A percentile compares a stretch with the other conserved stretches of the same genome.
These are phyloP conservation scores for Sycophaga agraensis DNA, from an alignment of 1,140 invertebrate species.

Conservation along the genomic window DNA sequence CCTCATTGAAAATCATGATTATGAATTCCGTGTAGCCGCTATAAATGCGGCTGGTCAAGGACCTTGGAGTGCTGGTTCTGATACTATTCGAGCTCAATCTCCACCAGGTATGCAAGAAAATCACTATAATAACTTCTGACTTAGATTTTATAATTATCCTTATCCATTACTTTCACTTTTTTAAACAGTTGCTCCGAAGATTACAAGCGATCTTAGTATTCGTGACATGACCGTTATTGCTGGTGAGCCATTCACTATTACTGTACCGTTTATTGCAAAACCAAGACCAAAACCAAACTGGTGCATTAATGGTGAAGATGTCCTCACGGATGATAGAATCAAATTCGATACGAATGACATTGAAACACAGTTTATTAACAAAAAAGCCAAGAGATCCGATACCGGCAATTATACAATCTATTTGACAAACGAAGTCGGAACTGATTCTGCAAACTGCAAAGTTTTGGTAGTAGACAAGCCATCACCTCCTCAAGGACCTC, in stretches of 20 bases:
- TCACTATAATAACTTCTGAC: constrained; percentile 1
- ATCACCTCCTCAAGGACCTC: constrained; percentile 82
- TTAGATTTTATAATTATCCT: background rate
- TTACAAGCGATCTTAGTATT: constrained; percentile 89
- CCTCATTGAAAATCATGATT: constrained; percentile 92
- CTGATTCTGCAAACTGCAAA: constrained; percentile 84
- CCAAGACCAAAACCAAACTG: constrained; percentile 86
- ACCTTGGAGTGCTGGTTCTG: constrained; percentile 86
- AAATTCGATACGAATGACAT: constrained; percentile 83
- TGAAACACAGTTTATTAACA: constrained; percentile 83
- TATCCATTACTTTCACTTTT: constrained; percentile 19
- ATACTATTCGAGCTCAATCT: constrained; percentile 84
- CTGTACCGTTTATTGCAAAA: constrained; percentile 87
- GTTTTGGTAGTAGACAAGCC: constrained; percentile 84
- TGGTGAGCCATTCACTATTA: constrained; percentile 94
- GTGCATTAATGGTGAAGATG: constrained; percentile 85
- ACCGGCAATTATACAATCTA: constrained; percentile 90
- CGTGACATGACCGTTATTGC: constrained; percentile 93
- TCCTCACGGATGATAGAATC: constrained; percentile 79
- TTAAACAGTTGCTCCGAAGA: constrained; percentile 74
- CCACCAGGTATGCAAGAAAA: constrained; percentile 68
- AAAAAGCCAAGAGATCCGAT: constrained; percentile 84
- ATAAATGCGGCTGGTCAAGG: constrained; percentile 95
- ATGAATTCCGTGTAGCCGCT: constrained; percentile 95
- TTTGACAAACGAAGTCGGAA: constrained; percentile 84